A percentile compares a stretch with the other conserved stretches of the same genome.
These are phyloP conservation scores for Epistrophe grossulariae DNA, from an alignment of 2,888 invertebrate genomes.

Conservation along the genomic window DNA sequence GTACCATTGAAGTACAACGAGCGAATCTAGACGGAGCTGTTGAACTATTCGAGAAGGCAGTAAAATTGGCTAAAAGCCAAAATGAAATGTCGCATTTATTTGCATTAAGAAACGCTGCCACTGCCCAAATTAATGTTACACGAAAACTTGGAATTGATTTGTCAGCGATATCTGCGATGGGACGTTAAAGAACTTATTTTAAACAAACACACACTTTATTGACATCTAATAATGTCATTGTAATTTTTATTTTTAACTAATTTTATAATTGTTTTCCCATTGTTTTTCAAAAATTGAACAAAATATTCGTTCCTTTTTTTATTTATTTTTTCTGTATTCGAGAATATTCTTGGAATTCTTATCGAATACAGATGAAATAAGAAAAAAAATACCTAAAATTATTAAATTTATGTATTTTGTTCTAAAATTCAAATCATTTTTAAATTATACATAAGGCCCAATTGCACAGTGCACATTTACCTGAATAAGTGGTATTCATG, in stretches of 20 bases:
- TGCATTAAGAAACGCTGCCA: conserved; percentile 94
- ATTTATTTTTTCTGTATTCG: conserved; percentile 25
- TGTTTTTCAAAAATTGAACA: conserved; percentile 10
- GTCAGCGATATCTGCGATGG: conserved; percentile 81
- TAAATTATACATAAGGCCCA: not conserved
- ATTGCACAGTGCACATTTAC: not conserved
- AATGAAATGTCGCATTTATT: conserved; percentile 96
- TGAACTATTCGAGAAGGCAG: conserved; percentile 94
- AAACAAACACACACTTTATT: not conserved
- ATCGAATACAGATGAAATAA: conserved; percentile 8
- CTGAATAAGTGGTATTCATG: not conserved
- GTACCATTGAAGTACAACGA: conserved; percentile 96
- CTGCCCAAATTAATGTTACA: conserved; percentile 93
- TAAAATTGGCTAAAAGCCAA: conserved; percentile 93
- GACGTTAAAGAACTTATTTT: conserved; percentile 42
- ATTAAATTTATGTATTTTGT: not conserved
- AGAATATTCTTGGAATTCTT: not conserved
- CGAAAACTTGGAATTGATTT: conserved; percentile 89
- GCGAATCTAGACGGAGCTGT: conserved; percentile 93
- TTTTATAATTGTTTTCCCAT: conserved; percentile 37
- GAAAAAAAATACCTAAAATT: not conserved
- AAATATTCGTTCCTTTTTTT: conserved; percentile 40
- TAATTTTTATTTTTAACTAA: conserved; percentile 36
- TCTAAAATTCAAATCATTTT: conserved; percentile 9
- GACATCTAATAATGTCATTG: conserved; percentile 28